Base-by-base conservation (phyloP, 2,888 invertebrate genomes). In the Epirrhoe tristata region DNA sequence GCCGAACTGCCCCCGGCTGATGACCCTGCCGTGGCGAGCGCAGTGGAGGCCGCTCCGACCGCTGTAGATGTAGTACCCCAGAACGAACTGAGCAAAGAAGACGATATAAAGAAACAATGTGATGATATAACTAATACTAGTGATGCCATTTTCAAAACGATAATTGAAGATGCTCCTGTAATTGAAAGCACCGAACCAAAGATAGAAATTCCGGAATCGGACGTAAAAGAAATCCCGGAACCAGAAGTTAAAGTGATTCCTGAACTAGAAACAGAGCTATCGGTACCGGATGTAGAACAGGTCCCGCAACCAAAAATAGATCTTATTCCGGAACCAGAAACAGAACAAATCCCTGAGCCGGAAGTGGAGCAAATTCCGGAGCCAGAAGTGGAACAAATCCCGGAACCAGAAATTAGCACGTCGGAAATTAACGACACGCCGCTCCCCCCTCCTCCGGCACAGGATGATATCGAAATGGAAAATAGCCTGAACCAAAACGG, bases 391-490 rank as follows among this genome's bases (percentile, higher is more conserved):
- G 62, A 50, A 50, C 57, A 34, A 57, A 66, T 58, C 6, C 62
- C 52, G 5, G 56, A 61, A 46, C 68, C 24, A 50, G 71, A 60
- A 57, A 62, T 61, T 6, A 73, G 73, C 36, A 66, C 76, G 43
- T 71, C 74, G n/a, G 74, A 74, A 46, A 72, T 75, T 31, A 68
- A 69, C n/a, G 81, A 83, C 31, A 71, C 80, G n/a, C 84, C 86
- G 0, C 80, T 82, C 6, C 83, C 84, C n/a, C 84, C 84, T 34
- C 82, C 84, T 8, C 82, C 82, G 14, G 71, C 74, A 60, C 78
- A 78, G 58, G 81, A 83, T 17, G 78, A 78, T 48, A 63, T 69
- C 31, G 72, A 75, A 34, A 54, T 63, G 48, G 71, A 71, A 64
- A 63, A 63, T 32, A 52, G 69, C 32, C 66, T 68, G 2, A 75